Conservation (phyloP, 2,888 invertebrate species). For the Catocala fraxini region DNA sequence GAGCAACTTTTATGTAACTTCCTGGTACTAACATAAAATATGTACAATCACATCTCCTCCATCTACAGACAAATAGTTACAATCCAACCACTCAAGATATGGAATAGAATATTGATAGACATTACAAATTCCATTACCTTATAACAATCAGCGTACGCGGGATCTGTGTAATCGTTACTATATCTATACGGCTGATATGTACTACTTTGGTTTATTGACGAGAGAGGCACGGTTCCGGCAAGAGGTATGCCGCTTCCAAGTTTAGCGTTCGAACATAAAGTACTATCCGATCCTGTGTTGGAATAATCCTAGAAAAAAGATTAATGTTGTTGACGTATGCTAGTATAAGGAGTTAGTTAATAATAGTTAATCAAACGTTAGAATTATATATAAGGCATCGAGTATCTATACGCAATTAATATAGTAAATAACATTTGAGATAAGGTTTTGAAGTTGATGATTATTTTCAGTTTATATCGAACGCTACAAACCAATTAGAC, state of each 20-base stretch:
- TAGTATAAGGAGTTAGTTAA: not conserved
- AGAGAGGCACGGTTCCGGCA: constrained; percentile 92
- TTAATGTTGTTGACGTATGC: not conserved
- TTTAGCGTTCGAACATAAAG: constrained; percentile 81
- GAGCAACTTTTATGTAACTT: too few relatives aligned
- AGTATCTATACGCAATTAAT: too few relatives aligned
- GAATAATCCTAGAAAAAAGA: constrained; percentile 83
- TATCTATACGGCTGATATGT: constrained; percentile 86
- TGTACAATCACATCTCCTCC: not conserved
- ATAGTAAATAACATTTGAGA: not conserved
- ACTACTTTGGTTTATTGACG: constrained; percentile 88
- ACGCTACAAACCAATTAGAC: too few relatives aligned
- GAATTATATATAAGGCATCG: not conserved
- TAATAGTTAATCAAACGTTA: not conserved
- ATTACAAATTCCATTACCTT: constrained; percentile 72
- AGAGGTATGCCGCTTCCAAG: constrained; percentile 90
- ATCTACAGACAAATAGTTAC: constrained; percentile 6
- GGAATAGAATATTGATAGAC: constrained; percentile 48
- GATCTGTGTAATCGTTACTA: constrained; percentile 93
- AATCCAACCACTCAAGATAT: constrained; percentile 26
- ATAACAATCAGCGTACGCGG: constrained; percentile 93
- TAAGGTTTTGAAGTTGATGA: not conserved
- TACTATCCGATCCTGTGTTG: constrained; percentile 89
- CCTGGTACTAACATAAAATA: not conserved
- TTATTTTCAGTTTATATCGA: too few relatives aligned